phyloP scores from a whole-genome alignment of 2,797 vertebrate species.

The Brotula barbata region DNA sequence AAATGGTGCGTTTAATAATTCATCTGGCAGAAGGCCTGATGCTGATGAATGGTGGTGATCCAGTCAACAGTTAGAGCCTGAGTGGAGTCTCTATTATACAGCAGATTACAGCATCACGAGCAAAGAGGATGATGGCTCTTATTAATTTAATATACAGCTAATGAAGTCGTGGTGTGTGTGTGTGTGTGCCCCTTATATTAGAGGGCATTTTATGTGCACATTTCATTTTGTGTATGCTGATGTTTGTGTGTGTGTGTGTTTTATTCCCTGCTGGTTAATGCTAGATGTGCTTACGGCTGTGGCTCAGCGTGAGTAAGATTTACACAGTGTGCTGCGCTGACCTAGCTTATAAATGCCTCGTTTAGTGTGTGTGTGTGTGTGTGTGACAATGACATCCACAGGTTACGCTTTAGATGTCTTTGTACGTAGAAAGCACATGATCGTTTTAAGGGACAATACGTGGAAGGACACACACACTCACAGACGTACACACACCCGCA shows the following conservation, averaged over 20 bases:
- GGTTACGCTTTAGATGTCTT: slow-evolving; percentile 64
- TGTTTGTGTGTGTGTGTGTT: slow-evolving; percentile 18
- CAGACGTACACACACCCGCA: slow-evolving; percentile 37
- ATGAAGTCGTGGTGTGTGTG: slow-evolving; percentile 41
- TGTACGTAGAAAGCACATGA: slow-evolving; percentile 62
- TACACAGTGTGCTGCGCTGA: slow-evolving; percentile 56
- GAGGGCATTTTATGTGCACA: not conserved
- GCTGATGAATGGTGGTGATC: slow-evolving; percentile 47
- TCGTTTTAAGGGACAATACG: slow-evolving; percentile 63
- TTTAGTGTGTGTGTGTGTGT: slow-evolving; percentile 18
- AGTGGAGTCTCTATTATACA: slow-evolving; percentile 30
- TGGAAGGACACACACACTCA: slow-evolving; percentile 34
- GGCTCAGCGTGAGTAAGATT: slow-evolving; percentile 61
- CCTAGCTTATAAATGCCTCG: slow-evolving; percentile 57
- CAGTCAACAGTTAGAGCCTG: slow-evolving; percentile 47
- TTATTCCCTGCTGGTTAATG: slow-evolving; percentile 54
- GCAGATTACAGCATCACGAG: slow-evolving; percentile 57
- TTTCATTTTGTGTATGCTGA: slow-evolving; percentile 4
- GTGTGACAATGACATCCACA: slow-evolving; percentile 49
- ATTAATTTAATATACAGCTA: slow-evolving; percentile 64
- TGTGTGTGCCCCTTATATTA: slow-evolving; percentile 21
- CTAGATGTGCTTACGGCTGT: slow-evolving; percentile 51
- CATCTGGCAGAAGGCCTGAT: slow-evolving; percentile 33
- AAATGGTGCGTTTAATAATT: slow-evolving; percentile 54
- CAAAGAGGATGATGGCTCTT: slow-evolving; percentile 59